Base-by-base conservation (phyloP, 2,113 vertebrate genomes). In the Apteryx mantelli region DNA sequence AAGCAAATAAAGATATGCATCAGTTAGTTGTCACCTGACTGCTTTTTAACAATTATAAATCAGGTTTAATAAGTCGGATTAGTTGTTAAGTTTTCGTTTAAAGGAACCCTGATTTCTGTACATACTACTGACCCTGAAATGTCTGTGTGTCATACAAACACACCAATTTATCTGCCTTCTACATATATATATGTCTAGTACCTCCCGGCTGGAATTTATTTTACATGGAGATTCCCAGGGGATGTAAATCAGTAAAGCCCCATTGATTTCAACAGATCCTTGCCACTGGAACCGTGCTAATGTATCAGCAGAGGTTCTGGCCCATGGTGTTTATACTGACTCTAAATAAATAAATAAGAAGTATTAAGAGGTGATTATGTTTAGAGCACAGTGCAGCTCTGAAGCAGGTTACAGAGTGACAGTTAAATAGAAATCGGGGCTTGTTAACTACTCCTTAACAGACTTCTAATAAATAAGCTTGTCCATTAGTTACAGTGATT, bases 1-100 rank as follows among this genome's bases (percentile, higher is more conserved):
- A 80, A 91, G 94, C 95, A 97, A 97, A 97, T 95, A 97, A 92
- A 97, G 97, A 97, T 96, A 95, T 18, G 82, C 93, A 96, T 94
- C 88, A 22, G 80, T 65, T 85, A 32, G 28, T 85, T 77, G 94
- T 96, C 95, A 97, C 90, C 94, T 96, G 96, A 89, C 88, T 79
- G 85, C 46, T 96, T 97, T 95, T 92, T 97, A 92, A 89, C 93
- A 77, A 89, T 82, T 86, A 93, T 92, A 97, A 96, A 96, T 97
- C 90, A 87, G 83, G 80, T 95, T 93, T 94, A 97, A 95, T 96
- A 95, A 95, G 78, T 77, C 18, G 68, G 85, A 93, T 95, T 80
- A 77, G 76, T 68, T 0, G 0, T 69, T 61, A 11, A 26, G 74
- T 61, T 95, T 87, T 93, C 61, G 63, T 82, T 89, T 58, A 58